These are phyloP conservation scores for Amblyjoppa proteus DNA, from an alignment of 2,888 invertebrate species.

Conservation along the genomic window DNA sequence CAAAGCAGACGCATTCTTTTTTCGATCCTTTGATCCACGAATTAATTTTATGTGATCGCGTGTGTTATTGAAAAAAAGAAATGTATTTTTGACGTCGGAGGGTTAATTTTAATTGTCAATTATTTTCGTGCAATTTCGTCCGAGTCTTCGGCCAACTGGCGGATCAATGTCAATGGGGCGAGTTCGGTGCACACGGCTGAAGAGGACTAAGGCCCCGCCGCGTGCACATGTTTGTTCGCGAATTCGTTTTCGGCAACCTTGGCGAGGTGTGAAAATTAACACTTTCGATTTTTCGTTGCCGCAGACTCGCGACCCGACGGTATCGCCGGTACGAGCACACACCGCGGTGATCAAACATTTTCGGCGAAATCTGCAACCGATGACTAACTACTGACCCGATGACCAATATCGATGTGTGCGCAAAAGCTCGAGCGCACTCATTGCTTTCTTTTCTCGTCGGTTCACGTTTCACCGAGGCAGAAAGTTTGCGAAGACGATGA, in stretches of 20 bases:
- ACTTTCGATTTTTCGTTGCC: slow-evolving; percentile 72
- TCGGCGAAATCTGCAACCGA: neutral
- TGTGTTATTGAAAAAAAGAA: neutral
- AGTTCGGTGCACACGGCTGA: slow-evolving; percentile 48
- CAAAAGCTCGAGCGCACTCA: slow-evolving; percentile 17
- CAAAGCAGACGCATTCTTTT: slow-evolving; percentile 1
- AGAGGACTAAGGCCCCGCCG: slow-evolving; percentile 34
- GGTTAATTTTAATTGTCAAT: slow-evolving; percentile 8
- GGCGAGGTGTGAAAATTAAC: slow-evolving; percentile 81
- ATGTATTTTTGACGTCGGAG: neutral
- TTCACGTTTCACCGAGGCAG: neutral
- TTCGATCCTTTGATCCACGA: neutral
- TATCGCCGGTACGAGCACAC: slow-evolving; percentile 4
- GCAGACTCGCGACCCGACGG: neutral
- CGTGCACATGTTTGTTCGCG: slow-evolving; percentile 66
- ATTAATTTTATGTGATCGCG: neutral
- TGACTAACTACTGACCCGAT: slow-evolving; percentile 40
- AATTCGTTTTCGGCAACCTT: slow-evolving; percentile 78
- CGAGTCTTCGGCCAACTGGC: slow-evolving; percentile 16
- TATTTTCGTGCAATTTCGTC: slow-evolving; percentile 28
- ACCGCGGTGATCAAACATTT: neutral
- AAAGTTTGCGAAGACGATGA: neutral
- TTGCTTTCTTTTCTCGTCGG: slow-evolving; percentile 17
- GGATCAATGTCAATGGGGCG: slow-evolving; percentile 73
- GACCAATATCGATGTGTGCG: slow-evolving; percentile 10